Base-by-base conservation (phyloP, 2,888 invertebrate genomes). In the Steinernema scapterisci region DNA sequence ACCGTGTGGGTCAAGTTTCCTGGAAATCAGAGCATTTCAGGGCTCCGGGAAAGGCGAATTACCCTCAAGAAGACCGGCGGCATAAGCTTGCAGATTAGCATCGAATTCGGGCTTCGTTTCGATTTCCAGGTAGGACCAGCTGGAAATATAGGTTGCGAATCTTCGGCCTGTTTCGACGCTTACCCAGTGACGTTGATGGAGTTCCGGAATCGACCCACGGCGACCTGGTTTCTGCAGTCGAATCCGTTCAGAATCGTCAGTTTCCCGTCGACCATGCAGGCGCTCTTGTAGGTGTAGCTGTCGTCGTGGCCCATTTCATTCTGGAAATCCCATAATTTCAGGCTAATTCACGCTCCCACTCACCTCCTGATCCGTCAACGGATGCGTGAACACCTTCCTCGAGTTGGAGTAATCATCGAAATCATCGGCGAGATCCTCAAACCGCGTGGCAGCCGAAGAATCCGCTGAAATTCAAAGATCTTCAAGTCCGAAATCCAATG, bases 31-130 rank as follows among this genome's bases (percentile, higher is more conserved):
- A n/a, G n/a, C n/a, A n/a, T n/a, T n/a, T n/a, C n/a, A n/a, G n/a
- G n/a, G n/a, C n/a, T n/a, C n/a, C n/a, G n/a, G n/a, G n/a, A n/a
- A n/a, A n/a, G n/a, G 46, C 16, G 21, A 16, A 44, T 70, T 9
- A 72, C 85, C 86, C 72, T 86, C 86, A 1, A 86, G 76, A 51
- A 83, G 79, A 44, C 86, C 86, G n/a, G 86, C 86, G 5, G 86
- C 79, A 71, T 86, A 86, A 1, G 86, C 86, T 73, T 85, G 85
- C 13, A 83, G 73, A 48, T 81, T 82, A 11, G 81, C 77, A 19
- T 82, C 82, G 70, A 76, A 78, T 13, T 76, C 75, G 31, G 76
- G 73, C 48, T 78, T 79, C 38, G 86, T 86, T 70, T 86, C 86
- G 23, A 84, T 82, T 74, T 86, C 84, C 9, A 86, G 73, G 72